Conservation (phyloP, 2,797 vertebrate genomes). For the Myoxocephalus aenaeus region DNA sequence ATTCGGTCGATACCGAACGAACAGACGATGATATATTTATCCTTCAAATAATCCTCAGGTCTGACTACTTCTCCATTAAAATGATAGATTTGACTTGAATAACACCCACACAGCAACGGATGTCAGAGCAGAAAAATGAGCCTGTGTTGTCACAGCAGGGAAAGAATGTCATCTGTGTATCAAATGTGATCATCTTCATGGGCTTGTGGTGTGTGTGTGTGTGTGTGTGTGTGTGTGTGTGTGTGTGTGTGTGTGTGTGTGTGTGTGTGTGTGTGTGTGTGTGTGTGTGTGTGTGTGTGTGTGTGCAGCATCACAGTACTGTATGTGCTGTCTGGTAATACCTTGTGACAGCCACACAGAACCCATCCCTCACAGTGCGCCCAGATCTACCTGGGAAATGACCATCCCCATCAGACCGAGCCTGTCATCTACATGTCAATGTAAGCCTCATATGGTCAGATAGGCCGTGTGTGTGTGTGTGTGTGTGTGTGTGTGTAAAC, state of each 20-base stretch:
- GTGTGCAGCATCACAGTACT: constrained; percentile 55
- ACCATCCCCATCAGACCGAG: constrained; percentile 71
- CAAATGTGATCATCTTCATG: constrained; percentile 85
- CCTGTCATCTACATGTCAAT: constrained; percentile 72
- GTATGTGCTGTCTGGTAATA: constrained; percentile 69
- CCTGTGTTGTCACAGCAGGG: constrained; percentile 78
- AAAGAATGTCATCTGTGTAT: constrained; percentile 85
- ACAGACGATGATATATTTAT: constrained; percentile 81
- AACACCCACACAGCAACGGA: constrained; percentile 79
- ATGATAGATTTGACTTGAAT: constrained; percentile 84
- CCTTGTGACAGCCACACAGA: constrained; percentile 75
- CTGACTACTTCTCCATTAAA: constrained; percentile 84
- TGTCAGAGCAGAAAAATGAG: constrained; percentile 82
- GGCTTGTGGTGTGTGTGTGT: constrained; percentile 65
- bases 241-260: constrained; percentile 57
- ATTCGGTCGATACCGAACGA: constrained; percentile 73
- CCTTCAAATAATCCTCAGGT: constrained; percentile 83
- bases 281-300: constrained; percentile 59
- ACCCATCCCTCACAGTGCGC: constrained; percentile 71
- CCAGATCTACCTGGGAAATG: constrained; percentile 81
- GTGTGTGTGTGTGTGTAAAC: constrained; percentile 46
- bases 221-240: constrained; percentile 57
- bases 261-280: constrained; percentile 57
- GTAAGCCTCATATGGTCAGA: constrained; percentile 60
- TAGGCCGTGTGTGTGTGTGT: no score